These are phyloP conservation scores for Drosophila biarmipes DNA, from an alignment of 1,140 invertebrate genomes.

Conservation along the genomic window DNA sequence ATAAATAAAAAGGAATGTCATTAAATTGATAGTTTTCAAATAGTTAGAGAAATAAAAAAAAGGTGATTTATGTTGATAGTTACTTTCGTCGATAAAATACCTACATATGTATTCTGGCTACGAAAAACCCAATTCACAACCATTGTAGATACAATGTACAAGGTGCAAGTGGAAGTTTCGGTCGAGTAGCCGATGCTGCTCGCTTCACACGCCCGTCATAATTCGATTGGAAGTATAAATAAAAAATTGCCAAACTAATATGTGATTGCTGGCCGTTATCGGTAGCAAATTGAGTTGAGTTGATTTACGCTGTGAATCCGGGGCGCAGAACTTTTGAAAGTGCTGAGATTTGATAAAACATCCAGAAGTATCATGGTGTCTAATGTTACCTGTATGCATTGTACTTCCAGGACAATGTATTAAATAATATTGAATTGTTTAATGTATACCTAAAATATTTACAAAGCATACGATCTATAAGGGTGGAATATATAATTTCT, in stretches of 20 bases:
- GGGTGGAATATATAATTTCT: no score
- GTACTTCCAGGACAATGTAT: background rate
- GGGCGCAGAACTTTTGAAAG: background rate
- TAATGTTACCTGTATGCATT: background rate
- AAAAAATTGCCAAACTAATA: constrained; percentile 35
- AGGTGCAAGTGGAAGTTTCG: constrained; percentile 20
- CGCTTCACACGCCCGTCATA: constrained; percentile 29
- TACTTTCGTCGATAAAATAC: no score
- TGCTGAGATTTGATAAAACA: constrained; percentile 1
- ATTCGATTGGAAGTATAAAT: constrained; percentile 42
- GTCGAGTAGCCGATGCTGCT: constrained; percentile 19
- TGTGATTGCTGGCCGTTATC: constrained; percentile 28
- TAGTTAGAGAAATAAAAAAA: no score
- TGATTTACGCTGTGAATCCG: constrained; percentile 15
- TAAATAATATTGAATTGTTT: no score
- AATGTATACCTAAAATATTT: no score
- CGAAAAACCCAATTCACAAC: background rate
- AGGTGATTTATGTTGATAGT: no score
- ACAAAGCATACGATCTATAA: background rate
- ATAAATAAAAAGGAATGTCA: no score
- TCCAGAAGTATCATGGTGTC: background rate
- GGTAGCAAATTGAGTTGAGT: constrained; percentile 31
- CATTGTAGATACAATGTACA: background rate
- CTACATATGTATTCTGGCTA: no score
- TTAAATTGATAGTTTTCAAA: no score